Base-by-base conservation (phyloP, 2,797 vertebrate genomes). In the Myripristis jacobus region DNA sequence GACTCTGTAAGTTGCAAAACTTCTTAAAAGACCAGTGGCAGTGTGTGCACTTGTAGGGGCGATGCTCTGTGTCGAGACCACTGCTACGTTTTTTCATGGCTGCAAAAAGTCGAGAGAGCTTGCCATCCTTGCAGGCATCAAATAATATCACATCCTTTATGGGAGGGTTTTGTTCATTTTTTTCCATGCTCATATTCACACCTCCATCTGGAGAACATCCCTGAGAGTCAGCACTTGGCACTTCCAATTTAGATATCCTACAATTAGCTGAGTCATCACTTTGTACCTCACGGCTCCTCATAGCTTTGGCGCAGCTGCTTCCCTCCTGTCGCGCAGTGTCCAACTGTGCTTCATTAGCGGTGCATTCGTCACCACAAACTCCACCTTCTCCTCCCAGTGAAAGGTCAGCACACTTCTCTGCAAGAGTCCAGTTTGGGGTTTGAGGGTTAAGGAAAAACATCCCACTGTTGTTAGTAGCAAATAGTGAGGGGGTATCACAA, bases 11-110 rank as follows among this genome's bases (percentile, higher is more conserved):
- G 84, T 94, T 94, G 74, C 92, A 93, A 19, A 92, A 78, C 75
- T 94, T 94, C 69, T 94, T 95, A 41, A 95, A 95, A 9, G 93
- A 91, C 94, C 94, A 94, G 70, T 81, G 85, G 71, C 94, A 94
- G 67, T 89, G 89, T 0, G 72, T 69, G 79, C 94, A 95, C 72
- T 94, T 94, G 75, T 91, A 93, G 3, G 94, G 94, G 13, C 93
- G 91, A 48, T 91, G 81, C 52, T 91, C 89, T 0, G 77, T 52
- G 62, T 93, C 92, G 0, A 76, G 65, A 36, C 84, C 79, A 4
- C 50, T 75, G 6, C 70, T 56, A 0, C 90, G 85, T 36, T 90
- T 94, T 70, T 93, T 94, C 90, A 93, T 93, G 0, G 88, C 82
- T 0, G 80, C 69, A 10, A 94, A 74, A 58, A 90, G 66, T 25